Conservation (phyloP, 2,113 vertebrate genomes). For the Xiphophorus hellerii region DNA sequence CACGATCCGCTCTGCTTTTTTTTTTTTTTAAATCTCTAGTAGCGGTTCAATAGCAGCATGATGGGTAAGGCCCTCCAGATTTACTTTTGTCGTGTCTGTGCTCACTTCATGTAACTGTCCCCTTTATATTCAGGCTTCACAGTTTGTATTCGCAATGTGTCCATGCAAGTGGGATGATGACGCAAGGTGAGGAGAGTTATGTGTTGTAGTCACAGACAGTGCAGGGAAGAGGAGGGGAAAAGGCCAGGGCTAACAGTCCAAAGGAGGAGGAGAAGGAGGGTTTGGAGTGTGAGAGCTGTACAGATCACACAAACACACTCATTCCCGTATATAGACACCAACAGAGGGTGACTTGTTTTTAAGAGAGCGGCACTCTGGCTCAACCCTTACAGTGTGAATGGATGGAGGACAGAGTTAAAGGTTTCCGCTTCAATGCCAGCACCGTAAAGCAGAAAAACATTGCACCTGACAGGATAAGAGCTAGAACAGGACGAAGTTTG, state of each 20-base stretch:
- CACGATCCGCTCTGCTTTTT: constrained; percentile 18
- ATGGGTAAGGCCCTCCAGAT: constrained; percentile 32
- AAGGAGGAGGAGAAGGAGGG: constrained; percentile 24
- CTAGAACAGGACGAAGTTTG: constrained; percentile 17
- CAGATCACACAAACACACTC: constrained; percentile 27
- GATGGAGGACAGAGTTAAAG: constrained; percentile 76
- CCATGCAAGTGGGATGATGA: constrained; percentile 64
- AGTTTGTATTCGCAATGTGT: constrained; percentile 60
- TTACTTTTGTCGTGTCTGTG: constrained; percentile 12
- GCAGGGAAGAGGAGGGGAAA: constrained; percentile 17
- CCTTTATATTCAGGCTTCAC: constrained; percentile 30
- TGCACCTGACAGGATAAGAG: constrained; percentile 40
- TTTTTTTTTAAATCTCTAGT: not conserved
- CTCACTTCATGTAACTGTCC: constrained; percentile 15
- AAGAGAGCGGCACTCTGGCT: constrained; percentile 52
- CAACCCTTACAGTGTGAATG: constrained; percentile 53
- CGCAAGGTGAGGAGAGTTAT: constrained; percentile 38
- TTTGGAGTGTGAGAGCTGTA: constrained; percentile 24
- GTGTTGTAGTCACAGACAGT: constrained; percentile 45
- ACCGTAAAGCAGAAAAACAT: constrained; percentile 47
- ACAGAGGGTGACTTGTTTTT: constrained; percentile 50
- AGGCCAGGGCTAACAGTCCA: constrained; percentile 30
- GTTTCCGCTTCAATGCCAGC: constrained; percentile 51
- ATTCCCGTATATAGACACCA: constrained; percentile 50
- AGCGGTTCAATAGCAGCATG: constrained; percentile 39